Base-by-base conservation (phyloP, 2,888 invertebrate species). In the Acleris literana region DNA sequence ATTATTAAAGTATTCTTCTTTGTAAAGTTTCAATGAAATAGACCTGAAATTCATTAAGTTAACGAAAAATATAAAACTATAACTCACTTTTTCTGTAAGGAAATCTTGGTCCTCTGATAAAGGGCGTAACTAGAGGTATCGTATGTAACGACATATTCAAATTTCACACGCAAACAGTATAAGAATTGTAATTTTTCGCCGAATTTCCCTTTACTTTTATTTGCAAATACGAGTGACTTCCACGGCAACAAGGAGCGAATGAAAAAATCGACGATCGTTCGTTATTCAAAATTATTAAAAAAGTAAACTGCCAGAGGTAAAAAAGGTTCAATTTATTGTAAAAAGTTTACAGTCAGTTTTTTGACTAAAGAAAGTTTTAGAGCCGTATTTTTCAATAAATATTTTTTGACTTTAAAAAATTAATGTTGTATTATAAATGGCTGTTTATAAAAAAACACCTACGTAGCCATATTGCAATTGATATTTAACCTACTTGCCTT, bases 81-180 rank as follows among this genome's bases (percentile, higher is more conserved):
- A 5, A 92, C 92, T 92, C 79, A 93, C 93, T 90, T 73, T 92
- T 92, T 86, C 92, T 87, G 71, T 90, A 91, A 68, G 91, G 92
- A 79, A 91, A 92, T 77, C 92, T 90, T 76, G 92, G 92, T 71
- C 93, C 93, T 84, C 91, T 83, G 76, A 93, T 91, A 73, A 90
- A 92, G 70, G 92, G 91, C 69, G 90, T 90, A 71, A 92, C 86
- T 79, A 92, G 78, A 69, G 92, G 92, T 70, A 91, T 90, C 57
- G 91, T 92, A 79, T 92, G 91, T 82, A 92, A 90, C 81, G 91
- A 91, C 90, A 92, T 92, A 84, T 85, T 89, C 85, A 67, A 68
- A 62, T 59, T 70, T 53, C 60, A 63, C 69, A 68, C 68, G 54
- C 55, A 64, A 72, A 71, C 71, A 11, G 39, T 68, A 49, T 60